Evolutionary conservation across 2,888 invertebrate species (phyloP).

Genomic region (Athalia cordata): DNA sequence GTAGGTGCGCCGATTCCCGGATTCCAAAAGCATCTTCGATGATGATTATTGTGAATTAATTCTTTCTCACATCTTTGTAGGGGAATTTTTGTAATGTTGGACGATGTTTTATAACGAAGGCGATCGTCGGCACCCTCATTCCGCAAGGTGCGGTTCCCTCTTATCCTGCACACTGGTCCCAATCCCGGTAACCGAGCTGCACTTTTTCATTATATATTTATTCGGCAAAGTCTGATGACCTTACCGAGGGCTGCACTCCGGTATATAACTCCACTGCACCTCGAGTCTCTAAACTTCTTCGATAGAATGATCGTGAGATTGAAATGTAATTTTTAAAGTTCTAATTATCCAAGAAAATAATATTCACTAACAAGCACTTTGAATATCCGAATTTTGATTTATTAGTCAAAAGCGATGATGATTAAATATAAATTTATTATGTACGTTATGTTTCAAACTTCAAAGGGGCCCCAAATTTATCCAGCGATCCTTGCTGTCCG

Average conservation of each 20-base stretch:
- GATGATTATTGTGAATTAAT: background rate
- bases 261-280: too few relatives aligned
- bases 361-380: too few relatives aligned
- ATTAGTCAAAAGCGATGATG: too few relatives aligned
- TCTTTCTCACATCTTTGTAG: slow-evolving; percentile 26
- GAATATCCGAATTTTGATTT: too few relatives aligned
- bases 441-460: background rate
- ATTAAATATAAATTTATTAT: too few relatives aligned
- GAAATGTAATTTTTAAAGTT: too few relatives aligned
- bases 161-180: background rate
- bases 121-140: background rate
- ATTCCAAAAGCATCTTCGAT: slow-evolving; percentile 60
- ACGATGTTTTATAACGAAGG: background rate
- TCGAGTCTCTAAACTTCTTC: too few relatives aligned
- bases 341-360: too few relatives aligned
- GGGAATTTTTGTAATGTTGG: background rate
- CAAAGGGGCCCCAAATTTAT: background rate
- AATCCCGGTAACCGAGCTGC: background rate
- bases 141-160: background rate
- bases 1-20: slow-evolving; percentile 50
- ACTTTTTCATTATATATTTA: background rate
- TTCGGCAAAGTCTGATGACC: background rate
- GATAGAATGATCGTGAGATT: too few relatives aligned
- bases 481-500: slow-evolving; percentile 27
- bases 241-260: background rate